Percentiles rank a stretch among this genome's conserved stretches.
These are phyloP conservation scores for Drosophila jambulina DNA, from an alignment of 1,140 invertebrate species.

Conservation along the genomic window DNA sequence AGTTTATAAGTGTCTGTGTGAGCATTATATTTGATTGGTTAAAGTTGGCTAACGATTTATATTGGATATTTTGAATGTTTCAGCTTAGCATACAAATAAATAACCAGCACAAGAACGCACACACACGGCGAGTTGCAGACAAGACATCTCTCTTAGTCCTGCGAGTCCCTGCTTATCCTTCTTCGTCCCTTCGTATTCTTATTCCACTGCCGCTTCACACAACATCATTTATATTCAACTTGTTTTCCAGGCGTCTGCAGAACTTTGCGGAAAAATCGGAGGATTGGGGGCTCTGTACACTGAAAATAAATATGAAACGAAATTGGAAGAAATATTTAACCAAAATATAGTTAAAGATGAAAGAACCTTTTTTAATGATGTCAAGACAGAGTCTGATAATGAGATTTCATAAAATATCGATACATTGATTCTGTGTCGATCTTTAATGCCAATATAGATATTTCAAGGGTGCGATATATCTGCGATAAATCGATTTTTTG, in stretches of 20 bases:
- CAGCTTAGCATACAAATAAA: constrained; percentile 77
- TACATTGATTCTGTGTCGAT: no score
- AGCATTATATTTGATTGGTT: constrained; percentile 72
- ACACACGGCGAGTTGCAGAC: constrained; percentile 18
- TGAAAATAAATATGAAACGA: not conserved
- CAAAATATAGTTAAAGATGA: not conserved
- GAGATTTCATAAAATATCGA: no score
- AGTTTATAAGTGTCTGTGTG: constrained; percentile 40
- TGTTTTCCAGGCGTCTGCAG: constrained; percentile 74
- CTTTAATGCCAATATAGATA: no score
- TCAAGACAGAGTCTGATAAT: no score
- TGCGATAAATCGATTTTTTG: no score
- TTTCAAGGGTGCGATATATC: no score
- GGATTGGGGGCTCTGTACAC: not conserved
- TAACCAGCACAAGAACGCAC: constrained; percentile 57
- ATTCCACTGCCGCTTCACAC: constrained; percentile 62
- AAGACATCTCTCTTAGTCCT: constrained; percentile 62
- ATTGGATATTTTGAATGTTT: constrained; percentile 71
- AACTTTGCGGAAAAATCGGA: constrained; percentile 15
- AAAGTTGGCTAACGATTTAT: constrained; percentile 75
- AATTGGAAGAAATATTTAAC: not conserved
- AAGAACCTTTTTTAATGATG: no score
- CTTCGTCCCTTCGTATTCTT: constrained; percentile 37
- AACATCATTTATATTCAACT: constrained; percentile 84
- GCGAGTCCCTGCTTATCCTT: constrained; percentile 31